Conservation (phyloP, 2,888 invertebrate genomes). For the Catotricha subobsoleta region DNA sequence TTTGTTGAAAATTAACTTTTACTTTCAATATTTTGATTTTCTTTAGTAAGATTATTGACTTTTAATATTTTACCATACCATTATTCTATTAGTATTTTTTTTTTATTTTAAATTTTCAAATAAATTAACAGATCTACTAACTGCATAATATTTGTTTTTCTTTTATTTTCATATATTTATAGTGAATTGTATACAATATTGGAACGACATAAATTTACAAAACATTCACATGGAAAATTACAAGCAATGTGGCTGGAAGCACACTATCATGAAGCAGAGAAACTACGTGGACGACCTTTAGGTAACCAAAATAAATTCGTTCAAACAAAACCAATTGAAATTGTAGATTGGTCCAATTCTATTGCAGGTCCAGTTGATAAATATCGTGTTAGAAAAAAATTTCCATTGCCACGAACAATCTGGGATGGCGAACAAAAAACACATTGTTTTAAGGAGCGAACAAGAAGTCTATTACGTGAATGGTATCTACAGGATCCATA, state of each 20-base stretch:
- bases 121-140: too few relatives aligned
- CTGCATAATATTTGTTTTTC: too few relatives aligned
- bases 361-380: conserved; percentile 66
- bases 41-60: too few relatives aligned
- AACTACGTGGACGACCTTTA: conserved; percentile 70
- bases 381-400: conserved; percentile 84
- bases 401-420: conserved; percentile 76
- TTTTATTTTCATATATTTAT: too few relatives aligned
- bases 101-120: too few relatives aligned
- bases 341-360: conserved; percentile 8
- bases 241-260: conserved; percentile 89
- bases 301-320: conserved; percentile 24
- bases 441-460: conserved; percentile 91
- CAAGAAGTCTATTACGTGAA: conserved; percentile 82
- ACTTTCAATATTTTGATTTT: too few relatives aligned
- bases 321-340: conserved; percentile 6
- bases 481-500: conserved; percentile 98
- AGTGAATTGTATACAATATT: conserved; percentile 75
- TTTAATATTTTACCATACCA: too few relatives aligned
- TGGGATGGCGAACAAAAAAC: conserved; percentile 96
- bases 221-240: conserved; percentile 73
- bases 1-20: too few relatives aligned
- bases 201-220: conserved; percentile 77
- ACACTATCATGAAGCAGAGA: conserved; percentile 85
- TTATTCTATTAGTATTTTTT: too few relatives aligned